Evolutionary conservation across 2,888 invertebrate species (phyloP), one percentile per base, ranked within the genome.

Genomic region (Diadegma fenestrale): DNA sequence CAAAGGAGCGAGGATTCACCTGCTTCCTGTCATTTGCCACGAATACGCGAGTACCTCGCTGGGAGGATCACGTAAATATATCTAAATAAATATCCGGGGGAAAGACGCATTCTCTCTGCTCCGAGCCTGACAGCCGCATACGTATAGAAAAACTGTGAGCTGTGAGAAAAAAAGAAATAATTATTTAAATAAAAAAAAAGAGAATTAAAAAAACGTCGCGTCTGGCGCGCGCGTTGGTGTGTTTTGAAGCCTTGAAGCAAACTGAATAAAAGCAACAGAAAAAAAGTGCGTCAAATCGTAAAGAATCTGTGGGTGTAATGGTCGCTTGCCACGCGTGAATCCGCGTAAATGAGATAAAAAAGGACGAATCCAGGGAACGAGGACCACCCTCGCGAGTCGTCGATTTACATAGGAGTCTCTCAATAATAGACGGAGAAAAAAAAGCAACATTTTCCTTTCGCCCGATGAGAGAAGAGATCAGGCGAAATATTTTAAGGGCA

Each of bases 171-270:
- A 61, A 48, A 45, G 5, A 33, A 5, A 63, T 30, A 19, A 19
- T 6, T 54, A 68, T 58, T 51, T 48, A 64, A n/a, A 76, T 22
- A 41, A 58, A 17, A 43, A 33, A 45, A 43, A 43, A 58, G n/a
- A 41, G 19, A 43, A 30, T 30, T 30, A 48, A n/a, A 45, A 73
- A 68, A 76, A 51, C 30, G 72, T 8, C 58, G 33, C 78, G 85
- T 85, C 85, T 85, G 85, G 85, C 85, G 71, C 64, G 30, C 81
- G 75, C 66, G 41, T 72, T 82, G 30, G 71, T 79, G 61, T 85
- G 72, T 72, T 71, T 76, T 73, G 79, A 85, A 85, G 79, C 58
- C 76, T 43, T 64, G 12, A 64, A 63, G 64, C 76, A 66, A 58
- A 41, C 45, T 72, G 58, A 79, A 68, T 78, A 69, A 68, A 61